These are phyloP conservation scores for Drosophila willistoni DNA, from an alignment of 1,140 invertebrate species.

Conservation along the genomic window DNA sequence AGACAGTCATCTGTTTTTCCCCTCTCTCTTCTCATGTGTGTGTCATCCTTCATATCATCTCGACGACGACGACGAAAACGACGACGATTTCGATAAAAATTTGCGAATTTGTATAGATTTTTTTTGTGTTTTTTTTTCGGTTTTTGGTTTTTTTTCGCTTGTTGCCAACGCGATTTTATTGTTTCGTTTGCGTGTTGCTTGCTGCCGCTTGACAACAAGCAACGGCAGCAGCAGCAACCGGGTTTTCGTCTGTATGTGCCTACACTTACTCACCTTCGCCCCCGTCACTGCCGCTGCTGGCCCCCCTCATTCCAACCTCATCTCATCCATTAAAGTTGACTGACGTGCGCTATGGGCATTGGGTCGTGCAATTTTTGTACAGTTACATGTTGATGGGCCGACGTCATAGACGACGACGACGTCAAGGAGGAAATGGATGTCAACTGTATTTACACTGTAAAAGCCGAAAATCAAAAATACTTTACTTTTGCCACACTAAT, in stretches of 20 bases:
- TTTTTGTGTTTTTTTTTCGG: not conserved
- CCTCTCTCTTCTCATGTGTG: not conserved
- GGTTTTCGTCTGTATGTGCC: not conserved
- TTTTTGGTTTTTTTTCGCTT: not conserved
- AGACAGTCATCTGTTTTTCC: no score
- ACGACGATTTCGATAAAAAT: constrained; percentile 5
- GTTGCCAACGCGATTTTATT: constrained; percentile 3
- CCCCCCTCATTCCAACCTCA: not conserved
- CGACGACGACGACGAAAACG: not conserved
- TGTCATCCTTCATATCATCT: constrained; percentile 5
- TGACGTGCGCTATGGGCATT: constrained; percentile 19
- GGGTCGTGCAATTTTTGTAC: constrained; percentile 18
- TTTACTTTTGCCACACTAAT: no score
- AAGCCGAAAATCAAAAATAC: no score
- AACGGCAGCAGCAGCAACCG: not conserved
- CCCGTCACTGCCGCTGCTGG: no score
- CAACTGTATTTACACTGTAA: not conserved
- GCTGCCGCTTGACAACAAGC: constrained; percentile 10
- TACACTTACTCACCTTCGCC: constrained; percentile 6
- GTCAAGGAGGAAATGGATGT: constrained; percentile 10
- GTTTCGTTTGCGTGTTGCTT: constrained; percentile 9
- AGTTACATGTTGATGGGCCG: constrained; percentile 19
- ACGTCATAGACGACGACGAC: constrained; percentile 3
- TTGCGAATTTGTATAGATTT: constrained; percentile 8
- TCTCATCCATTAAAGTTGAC: not conserved